These are phyloP conservation scores for Hemaris fuciformis DNA, from an alignment of 2,888 invertebrate genomes.

Conservation along the genomic window DNA sequence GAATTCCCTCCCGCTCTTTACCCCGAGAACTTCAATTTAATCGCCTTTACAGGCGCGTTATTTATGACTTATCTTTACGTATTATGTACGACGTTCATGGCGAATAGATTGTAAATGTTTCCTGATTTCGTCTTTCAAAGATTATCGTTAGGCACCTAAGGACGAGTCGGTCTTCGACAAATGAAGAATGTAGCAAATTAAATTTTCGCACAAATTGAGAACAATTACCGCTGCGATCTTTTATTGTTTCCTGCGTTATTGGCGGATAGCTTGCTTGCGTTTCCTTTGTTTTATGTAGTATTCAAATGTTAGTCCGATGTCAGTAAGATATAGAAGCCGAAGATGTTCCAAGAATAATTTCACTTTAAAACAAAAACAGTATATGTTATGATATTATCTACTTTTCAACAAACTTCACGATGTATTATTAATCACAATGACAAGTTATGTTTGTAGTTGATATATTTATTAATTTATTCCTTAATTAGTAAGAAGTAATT, in stretches of 20 bases:
- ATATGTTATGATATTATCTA: neutral
- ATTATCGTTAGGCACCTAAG: neutral
- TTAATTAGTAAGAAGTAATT: no score
- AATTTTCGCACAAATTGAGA: conserved; percentile 4
- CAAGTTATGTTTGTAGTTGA: no score
- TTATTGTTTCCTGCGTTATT: neutral
- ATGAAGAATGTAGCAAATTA: neutral
- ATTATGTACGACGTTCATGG: neutral
- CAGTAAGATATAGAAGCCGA: no score
- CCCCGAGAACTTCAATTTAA: conserved; percentile 57
- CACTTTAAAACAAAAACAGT: neutral
- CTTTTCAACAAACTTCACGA: no score
- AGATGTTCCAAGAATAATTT: no score
- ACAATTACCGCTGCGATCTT: neutral
- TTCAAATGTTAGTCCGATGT: no score
- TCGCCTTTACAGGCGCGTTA: conserved; percentile 53
- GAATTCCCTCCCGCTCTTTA: conserved; percentile 47
- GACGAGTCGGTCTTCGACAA: neutral
- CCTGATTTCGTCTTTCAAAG: neutral
- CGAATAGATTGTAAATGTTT: neutral
- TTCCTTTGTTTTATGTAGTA: neutral
- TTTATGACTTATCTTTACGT: conserved; percentile 40
- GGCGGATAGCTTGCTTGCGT: neutral
- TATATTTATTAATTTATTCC: no score
- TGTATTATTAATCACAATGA: no score